Evolutionary conservation across 2,113 vertebrate species (phyloP).

Genomic region (Turdus rufiventris): DNA sequence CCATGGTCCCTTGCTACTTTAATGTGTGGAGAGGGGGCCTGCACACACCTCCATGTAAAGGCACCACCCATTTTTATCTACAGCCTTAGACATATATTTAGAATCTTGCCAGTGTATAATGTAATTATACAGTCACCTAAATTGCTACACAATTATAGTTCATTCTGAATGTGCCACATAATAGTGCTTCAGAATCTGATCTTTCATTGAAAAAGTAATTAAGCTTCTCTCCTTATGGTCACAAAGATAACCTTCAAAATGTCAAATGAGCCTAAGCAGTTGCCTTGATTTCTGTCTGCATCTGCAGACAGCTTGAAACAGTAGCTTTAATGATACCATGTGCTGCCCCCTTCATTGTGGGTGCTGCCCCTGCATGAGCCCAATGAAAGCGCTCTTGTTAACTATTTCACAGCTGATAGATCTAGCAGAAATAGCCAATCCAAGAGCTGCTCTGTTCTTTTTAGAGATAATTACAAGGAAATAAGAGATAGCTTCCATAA

Average conservation of each 20-base stretch:
- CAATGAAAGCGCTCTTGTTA: background rate
- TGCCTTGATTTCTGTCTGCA: constrained; percentile 4
- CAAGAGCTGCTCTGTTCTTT: background rate
- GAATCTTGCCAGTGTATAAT: background rate
- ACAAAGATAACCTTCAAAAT: constrained; percentile 58
- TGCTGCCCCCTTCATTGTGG: background rate
- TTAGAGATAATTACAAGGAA: background rate
- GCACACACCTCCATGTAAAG: fast-evolving
- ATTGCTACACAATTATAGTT: constrained; percentile 25
- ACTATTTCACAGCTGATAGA: background rate
- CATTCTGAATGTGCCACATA: constrained; percentile 11
- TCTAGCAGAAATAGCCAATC: background rate
- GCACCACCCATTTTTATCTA: background rate
- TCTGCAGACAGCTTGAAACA: constrained; percentile 41
- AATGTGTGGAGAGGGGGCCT: too few relatives aligned
- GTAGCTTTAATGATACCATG: background rate
- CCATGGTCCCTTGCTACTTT: background rate
- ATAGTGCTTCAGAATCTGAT: constrained; percentile 24
- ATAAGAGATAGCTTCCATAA: background rate
- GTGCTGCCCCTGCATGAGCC: background rate
- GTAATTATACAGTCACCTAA: background rate
- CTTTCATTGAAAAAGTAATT: constrained; percentile 38
- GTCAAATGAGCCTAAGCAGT: constrained; percentile 12
- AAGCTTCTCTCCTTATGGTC: constrained; percentile 21
- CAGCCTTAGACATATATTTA: background rate